Conservation (phyloP, 2,888 invertebrate genomes). For the Agriopis leucophaearia region DNA sequence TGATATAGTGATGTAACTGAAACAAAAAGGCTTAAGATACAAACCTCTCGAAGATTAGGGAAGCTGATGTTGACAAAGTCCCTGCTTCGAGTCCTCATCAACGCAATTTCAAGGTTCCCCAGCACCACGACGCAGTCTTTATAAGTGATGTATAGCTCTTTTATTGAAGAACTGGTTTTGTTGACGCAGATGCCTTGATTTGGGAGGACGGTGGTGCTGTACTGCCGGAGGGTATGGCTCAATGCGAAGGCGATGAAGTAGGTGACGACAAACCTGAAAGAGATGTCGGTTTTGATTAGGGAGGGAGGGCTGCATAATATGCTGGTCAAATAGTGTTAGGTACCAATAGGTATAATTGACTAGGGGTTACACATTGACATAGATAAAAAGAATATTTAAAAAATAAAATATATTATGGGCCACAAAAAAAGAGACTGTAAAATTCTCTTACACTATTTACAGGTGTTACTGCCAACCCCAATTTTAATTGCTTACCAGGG, state of each 20-base stretch:
- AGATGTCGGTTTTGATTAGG: background rate
- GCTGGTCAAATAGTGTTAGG: no score
- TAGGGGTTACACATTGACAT: no score
- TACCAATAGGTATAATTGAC: no score
- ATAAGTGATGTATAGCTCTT: constrained; percentile 48
- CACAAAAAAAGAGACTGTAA: no score
- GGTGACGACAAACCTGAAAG: constrained; percentile 31
- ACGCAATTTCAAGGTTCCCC: constrained; percentile 91
- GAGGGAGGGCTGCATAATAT: background rate
- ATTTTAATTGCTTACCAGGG: no score
- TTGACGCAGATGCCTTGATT: constrained; percentile 60
- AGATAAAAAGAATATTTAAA: no score
- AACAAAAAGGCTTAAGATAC: background rate
- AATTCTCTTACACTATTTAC: no score
- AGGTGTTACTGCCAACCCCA: no score
- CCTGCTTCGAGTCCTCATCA: constrained; percentile 79
- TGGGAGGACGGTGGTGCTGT: constrained; percentile 24
- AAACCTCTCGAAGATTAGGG: constrained; percentile 90
- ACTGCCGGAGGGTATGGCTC: constrained; percentile 25
- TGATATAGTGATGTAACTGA: no score
- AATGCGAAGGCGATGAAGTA: constrained; percentile 25
- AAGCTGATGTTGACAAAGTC: constrained; percentile 86
- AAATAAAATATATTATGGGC: no score
- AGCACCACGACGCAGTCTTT: constrained; percentile 88
- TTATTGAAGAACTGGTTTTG: constrained; percentile 49